A percentile compares a stretch with the other conserved stretches of the same genome.
Conservation (phyloP, 2,113 vertebrate genomes). For the Lontra canadensis region DNA sequence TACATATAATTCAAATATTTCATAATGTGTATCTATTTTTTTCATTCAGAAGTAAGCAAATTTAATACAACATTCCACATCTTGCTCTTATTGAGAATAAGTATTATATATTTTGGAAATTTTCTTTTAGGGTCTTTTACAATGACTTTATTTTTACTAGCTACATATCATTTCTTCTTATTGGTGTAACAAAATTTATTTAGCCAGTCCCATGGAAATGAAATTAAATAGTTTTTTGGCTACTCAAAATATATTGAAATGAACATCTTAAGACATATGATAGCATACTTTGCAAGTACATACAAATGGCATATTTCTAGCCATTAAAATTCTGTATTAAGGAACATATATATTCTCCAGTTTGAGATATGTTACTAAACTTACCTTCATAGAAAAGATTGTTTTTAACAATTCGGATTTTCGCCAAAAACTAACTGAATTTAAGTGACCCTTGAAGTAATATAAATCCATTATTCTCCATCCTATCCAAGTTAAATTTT, state of each 20-base stretch:
- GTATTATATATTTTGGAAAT: background rate
- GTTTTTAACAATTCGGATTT: background rate
- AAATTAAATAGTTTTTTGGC: background rate
- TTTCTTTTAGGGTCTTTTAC: background rate
- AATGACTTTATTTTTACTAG: background rate
- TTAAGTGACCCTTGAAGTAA: background rate
- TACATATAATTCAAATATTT: background rate
- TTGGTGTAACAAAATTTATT: background rate
- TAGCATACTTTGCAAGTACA: background rate
- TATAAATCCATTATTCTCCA: background rate
- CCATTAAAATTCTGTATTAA: background rate
- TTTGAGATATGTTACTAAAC: background rate
- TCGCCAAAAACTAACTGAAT: background rate
- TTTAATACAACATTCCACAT: background rate
- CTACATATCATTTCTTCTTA: background rate
- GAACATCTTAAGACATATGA: background rate
- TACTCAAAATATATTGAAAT: background rate
- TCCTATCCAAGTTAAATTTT: background rate
- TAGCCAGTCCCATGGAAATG: background rate
- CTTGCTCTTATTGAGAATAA: background rate
- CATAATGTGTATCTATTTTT: background rate
- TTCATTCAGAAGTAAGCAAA: background rate
- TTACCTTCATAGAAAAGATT: background rate
- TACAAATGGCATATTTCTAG: background rate
- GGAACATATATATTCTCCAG: background rate